Base-by-base conservation (phyloP, 1,140 invertebrate genomes). In the Lethocerus indicus region DNA sequence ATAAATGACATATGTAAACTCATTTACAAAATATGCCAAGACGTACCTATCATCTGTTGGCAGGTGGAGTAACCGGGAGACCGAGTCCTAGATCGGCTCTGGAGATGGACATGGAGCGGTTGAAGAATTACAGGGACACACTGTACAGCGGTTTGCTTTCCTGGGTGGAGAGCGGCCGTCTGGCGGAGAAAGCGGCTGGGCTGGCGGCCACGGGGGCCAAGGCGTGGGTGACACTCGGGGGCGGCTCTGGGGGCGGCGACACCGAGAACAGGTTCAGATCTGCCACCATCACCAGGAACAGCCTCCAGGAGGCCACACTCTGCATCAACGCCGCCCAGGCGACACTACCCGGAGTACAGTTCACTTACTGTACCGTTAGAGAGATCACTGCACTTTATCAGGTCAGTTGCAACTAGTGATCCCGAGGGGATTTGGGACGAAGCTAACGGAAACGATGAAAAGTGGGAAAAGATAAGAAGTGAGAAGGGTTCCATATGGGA, bases 291-390 rank as follows among this genome's bases (percentile, higher is more conserved):
- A 64, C 68, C 0, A 60, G 76, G 29, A 75, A 77, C 56, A 71
- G 74, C 52, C 59, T 78, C 13, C 66, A 76, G 4, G 71, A 73
- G 40, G 73, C 75, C 0, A 65, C 62, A 6, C 68, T 75, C 53
- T 74, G 74, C 59, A 62, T 78, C 12, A 63, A 66, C 45, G 67
- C 63, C 20, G 72, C 73, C 23, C 72, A 76, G 47, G 54, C 66
- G 4, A 73, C 74, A 58, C 61, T 79, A 23, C 66, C 64, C 6
- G 67, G 68, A n/a, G 71, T 76, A 12, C 58, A 70, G 50, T 76
- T 79, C 52, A 75, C 75, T 0, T 78, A 78, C 58, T 76, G 71
- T 50, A 71, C 69, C n/a, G 59, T 64, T 18, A 62, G 66, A 42
- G 76, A 79, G 59, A 64, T 78, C 6, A 57, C 60, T 3, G 69